These are phyloP conservation scores for Aphelenchoides avenae DNA, from an alignment of 1,140 invertebrate species.

Conservation along the genomic window DNA sequence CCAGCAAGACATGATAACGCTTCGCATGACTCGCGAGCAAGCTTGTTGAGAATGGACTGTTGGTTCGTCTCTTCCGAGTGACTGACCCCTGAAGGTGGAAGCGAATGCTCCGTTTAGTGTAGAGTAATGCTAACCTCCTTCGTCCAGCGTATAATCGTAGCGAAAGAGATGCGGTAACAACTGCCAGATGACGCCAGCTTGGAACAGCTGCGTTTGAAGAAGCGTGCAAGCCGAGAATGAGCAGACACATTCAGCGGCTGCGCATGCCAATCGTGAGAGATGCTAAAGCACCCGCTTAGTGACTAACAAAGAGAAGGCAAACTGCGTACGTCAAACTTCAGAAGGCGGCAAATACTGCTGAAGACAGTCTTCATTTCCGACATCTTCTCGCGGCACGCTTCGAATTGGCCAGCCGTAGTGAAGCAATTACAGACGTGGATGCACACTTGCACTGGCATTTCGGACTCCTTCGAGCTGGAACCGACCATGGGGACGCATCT, in stretches of 20 bases:
- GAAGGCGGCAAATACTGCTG: conserved; percentile 78
- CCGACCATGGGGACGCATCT: conserved; percentile 53
- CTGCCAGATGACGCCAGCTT: conserved; percentile 87
- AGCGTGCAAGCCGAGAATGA: conserved; percentile 75
- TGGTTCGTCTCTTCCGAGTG: conserved; percentile 58
- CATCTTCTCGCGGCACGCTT: conserved; percentile 78
- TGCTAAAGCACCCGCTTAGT: conserved; percentile 64
- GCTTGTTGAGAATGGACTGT: conserved; percentile 80
- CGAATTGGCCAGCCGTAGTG: conserved; percentile 87
- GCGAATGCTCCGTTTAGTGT: not conserved
- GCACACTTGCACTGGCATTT: conserved; percentile 86
- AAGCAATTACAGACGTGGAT: conserved; percentile 84
- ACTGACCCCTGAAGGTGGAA: conserved; percentile 39
- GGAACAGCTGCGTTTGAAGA: conserved; percentile 81
- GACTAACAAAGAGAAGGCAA: not conserved
- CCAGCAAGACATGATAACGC: conserved; percentile 79
- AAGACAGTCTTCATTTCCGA: conserved; percentile 76
- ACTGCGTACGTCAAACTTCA: conserved; percentile 76
- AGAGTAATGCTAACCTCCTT: conserved; percentile 69
- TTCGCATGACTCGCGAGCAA: conserved; percentile 78
- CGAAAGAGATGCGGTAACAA: conserved; percentile 82
- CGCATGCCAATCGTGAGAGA: conserved; percentile 73
- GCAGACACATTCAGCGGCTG: conserved; percentile 77
- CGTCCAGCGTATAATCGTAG: conserved; percentile 95
- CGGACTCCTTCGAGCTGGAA: conserved; percentile 66